These are phyloP conservation scores for Galemys pyrenaicus DNA, from an alignment of 2,113 vertebrate genomes.

Conservation along the genomic window DNA sequence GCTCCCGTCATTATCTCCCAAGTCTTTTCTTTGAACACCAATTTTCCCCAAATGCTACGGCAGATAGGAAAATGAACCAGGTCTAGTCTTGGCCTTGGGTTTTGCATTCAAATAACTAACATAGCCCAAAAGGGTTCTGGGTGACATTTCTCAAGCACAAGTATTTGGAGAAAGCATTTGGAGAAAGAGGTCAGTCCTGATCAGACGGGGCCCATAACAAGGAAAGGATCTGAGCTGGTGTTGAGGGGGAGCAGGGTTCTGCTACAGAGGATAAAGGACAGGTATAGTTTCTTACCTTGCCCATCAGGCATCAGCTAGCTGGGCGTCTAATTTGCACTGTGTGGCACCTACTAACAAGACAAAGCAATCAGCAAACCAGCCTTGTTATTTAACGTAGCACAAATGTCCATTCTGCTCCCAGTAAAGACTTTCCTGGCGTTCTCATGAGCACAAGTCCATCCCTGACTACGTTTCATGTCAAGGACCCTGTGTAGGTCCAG, in stretches of 20 bases:
- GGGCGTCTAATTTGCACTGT: background rate
- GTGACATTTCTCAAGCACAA: background rate
- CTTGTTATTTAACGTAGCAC: background rate
- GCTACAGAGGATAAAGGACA: no score
- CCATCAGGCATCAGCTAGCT: background rate
- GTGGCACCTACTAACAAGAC: background rate
- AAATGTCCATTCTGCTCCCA: no score
- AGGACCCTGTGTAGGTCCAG: no score
- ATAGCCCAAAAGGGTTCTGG: background rate
- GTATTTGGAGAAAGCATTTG: background rate
- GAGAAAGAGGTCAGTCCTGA: background rate
- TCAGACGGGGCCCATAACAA: background rate
- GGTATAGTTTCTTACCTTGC: background rate
- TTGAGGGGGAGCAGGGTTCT: no score
- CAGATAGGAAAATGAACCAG: background rate
- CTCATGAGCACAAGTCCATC: background rate
- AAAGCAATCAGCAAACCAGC: background rate
- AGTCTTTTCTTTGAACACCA: background rate
- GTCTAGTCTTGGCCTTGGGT: background rate
- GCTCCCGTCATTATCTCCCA: accelerated
- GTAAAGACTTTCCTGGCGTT: background rate
- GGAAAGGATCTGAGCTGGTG: background rate
- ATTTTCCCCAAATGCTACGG: background rate
- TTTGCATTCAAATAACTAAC: background rate
- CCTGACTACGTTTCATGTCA: background rate